Percentiles rank a stretch among this genome's conserved stretches.
phyloP scores from a whole-genome alignment of 2,113 vertebrate genomes.

The Candoia aspera region DNA sequence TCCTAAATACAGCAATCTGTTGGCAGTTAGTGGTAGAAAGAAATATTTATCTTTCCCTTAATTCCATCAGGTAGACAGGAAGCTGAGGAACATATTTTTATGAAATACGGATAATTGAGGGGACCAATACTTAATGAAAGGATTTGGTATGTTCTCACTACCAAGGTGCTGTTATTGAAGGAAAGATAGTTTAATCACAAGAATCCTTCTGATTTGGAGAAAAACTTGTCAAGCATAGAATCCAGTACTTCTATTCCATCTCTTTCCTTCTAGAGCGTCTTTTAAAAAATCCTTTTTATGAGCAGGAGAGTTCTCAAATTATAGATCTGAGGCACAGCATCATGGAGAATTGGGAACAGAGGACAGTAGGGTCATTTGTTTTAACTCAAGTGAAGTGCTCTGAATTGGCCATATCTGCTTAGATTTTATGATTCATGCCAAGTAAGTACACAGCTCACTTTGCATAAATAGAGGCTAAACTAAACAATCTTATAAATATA shows the following conservation, averaged over 20 bases:
- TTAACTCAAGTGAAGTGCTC: background rate
- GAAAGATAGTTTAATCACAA: no score
- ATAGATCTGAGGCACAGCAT: background rate
- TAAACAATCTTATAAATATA: background rate
- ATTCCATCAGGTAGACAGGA: no score
- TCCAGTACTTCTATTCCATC: background rate
- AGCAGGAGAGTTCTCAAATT: background rate
- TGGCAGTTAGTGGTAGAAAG: no score
- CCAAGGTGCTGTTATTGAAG: no score
- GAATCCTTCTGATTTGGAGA: no score
- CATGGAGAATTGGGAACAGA: background rate
- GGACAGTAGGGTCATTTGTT: background rate
- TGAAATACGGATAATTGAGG: no score
- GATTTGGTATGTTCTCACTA: no score
- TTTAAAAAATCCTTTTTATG: background rate
- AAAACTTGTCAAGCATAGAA: background rate
- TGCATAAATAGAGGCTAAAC: background rate
- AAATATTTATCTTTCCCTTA: no score
- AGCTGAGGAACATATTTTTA: no score
- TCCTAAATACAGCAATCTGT: no score
- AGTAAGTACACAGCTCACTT: background rate
- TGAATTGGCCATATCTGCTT: background rate
- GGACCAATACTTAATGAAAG: no score
- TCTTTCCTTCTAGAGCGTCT: background rate
- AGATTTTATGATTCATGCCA: background rate